Conservation (phyloP, 2,888 invertebrate species). For the Rhagonycha lutea region DNA sequence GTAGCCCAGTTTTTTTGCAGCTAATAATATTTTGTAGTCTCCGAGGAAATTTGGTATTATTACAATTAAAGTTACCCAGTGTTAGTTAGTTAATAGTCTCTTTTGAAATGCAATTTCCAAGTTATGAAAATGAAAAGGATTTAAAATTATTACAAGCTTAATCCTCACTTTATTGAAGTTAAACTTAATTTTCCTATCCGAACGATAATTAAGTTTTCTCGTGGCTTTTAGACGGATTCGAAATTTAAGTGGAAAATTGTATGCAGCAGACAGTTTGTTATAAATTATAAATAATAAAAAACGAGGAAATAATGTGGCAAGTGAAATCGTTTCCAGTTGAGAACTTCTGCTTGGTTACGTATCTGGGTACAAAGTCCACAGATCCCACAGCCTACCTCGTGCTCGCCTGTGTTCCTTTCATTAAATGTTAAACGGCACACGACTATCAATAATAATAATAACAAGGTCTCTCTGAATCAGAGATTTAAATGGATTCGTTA, state of each 20-base stretch:
- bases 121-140: background rate
- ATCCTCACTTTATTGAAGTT: background rate
- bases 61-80: background rate
- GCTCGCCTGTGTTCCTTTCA: slow-evolving; percentile 18
- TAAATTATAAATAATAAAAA: background rate
- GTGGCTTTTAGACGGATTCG: background rate
- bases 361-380: slow-evolving; percentile 33
- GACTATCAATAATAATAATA: slow-evolving; percentile 18
- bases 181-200: background rate
- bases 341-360: slow-evolving; percentile 21
- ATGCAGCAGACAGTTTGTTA: background rate
- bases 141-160: background rate
- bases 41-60: background rate
- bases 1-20: background rate
- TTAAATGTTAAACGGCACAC: slow-evolving; percentile 24
- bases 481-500: slow-evolving; percentile 2
- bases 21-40: background rate
- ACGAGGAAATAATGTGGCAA: background rate
- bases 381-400: slow-evolving; percentile 17
- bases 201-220: background rate
- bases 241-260: background rate
- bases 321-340: slow-evolving; percentile 9
- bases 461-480: slow-evolving; percentile 19
- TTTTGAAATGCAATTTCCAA: background rate
- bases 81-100: background rate